These are phyloP conservation scores for Athene cunicularia DNA, from an alignment of 2,113 vertebrate genomes.

Conservation along the genomic window DNA sequence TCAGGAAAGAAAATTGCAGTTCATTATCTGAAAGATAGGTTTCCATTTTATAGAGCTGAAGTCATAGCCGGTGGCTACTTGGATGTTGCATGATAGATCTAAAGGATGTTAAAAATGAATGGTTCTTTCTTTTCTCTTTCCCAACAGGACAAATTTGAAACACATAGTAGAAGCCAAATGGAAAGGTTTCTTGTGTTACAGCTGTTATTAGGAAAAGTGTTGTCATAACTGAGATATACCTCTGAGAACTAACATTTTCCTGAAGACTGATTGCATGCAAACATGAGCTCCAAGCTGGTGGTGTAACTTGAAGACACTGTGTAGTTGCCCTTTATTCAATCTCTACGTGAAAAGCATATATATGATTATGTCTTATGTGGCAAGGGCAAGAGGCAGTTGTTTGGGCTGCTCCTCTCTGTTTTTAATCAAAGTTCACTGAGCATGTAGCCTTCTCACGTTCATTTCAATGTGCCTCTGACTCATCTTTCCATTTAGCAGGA, in stretches of 20 bases:
- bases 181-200: neutral
- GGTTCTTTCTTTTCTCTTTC: neutral
- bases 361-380: neutral
- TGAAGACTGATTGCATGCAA: neutral
- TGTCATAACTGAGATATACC: neutral
- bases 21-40: neutral
- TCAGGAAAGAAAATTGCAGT: neutral
- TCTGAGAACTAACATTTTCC: neutral
- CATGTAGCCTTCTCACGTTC: neutral
- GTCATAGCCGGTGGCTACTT: neutral
- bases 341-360: neutral
- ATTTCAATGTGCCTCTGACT: constrained; percentile 14
- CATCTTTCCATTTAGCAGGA: neutral
- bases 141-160: neutral
- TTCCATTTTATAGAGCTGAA: neutral
- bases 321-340: neutral
- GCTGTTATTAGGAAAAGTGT: neutral
- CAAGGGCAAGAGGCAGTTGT: neutral
- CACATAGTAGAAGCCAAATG: neutral
- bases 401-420: neutral
- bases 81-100: neutral
- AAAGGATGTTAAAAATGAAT: neutral
- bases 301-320: neutral
- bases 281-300: neutral
- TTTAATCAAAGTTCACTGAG: constrained; percentile 8